These are phyloP conservation scores for Ormyrus rosae DNA, from an alignment of 2,888 invertebrate species.

Conservation along the genomic window DNA sequence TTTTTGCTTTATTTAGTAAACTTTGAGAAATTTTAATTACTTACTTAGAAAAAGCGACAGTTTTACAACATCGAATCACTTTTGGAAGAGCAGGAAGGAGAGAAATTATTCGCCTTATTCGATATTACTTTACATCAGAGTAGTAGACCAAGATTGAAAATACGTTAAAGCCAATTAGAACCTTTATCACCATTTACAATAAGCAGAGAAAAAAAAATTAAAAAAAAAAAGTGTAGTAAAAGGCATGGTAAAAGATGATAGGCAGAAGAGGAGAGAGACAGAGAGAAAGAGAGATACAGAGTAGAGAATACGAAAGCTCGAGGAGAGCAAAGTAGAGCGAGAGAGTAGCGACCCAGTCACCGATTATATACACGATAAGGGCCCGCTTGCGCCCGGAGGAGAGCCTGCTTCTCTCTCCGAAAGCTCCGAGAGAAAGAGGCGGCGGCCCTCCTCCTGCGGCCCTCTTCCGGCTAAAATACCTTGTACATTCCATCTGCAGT, in stretches of 20 bases:
- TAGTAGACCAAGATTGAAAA: neutral
- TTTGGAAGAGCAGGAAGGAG: no score
- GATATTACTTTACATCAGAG: no score
- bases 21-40: no score
- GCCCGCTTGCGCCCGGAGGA: neutral
- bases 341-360: constrained; percentile 2
- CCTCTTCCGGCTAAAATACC: constrained; percentile 77
- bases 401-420: neutral
- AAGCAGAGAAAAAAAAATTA: constrained; percentile 2
- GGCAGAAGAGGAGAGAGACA: neutral
- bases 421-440: no score
- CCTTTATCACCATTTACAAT: no score
- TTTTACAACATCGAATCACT: no score
- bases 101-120: no score
- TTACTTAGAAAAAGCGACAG: no score
- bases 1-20: no score
- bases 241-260: neutral
- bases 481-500: constrained; percentile 95
- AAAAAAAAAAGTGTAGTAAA: no score
- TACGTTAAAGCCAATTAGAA: neutral
- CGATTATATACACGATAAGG: constrained; percentile 1
- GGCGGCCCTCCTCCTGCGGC: no score
- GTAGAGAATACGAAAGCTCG: neutral
- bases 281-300: neutral
- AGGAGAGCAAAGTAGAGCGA: neutral